Evolutionary conservation across 2,113 vertebrate species (phyloP).

Genomic region (Sylvicapra grimmia): DNA sequence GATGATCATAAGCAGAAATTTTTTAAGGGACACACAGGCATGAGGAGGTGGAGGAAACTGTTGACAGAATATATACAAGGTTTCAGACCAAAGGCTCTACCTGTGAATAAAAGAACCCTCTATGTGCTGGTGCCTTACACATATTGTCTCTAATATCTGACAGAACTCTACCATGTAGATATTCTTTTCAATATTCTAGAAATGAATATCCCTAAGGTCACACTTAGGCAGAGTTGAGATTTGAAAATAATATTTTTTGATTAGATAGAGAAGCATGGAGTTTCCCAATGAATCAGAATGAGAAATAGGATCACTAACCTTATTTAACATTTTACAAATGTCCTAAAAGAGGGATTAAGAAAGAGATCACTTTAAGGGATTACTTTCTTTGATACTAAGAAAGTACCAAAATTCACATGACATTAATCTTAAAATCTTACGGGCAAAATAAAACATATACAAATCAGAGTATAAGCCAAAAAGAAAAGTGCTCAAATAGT

Average conservation of each 20-base stretch:
- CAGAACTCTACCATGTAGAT: neutral
- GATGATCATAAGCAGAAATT: neutral
- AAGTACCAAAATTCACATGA: neutral
- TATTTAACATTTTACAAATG: neutral
- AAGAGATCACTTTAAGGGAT: neutral
- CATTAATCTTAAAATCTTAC: neutral
- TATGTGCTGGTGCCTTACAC: neutral
- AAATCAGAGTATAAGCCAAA: neutral
- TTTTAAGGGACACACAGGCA: neutral
- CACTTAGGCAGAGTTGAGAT: neutral
- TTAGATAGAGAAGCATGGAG: neutral
- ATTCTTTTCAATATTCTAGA: neutral
- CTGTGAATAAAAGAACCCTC: neutral
- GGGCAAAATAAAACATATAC: neutral
- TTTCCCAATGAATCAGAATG: neutral
- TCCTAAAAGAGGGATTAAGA: neutral
- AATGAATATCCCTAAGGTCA: neutral
- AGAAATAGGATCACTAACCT: neutral
- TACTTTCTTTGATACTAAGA: neutral
- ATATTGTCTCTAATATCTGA: neutral
- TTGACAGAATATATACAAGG: neutral
- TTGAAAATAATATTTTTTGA: neutral
- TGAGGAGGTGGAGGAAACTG: neutral
- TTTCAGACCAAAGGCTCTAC: neutral
- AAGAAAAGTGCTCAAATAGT: slow-evolving; percentile 21